Evolutionary conservation across 2,797 vertebrate species (phyloP).

Genomic region (Rhincodon typus): DNA sequence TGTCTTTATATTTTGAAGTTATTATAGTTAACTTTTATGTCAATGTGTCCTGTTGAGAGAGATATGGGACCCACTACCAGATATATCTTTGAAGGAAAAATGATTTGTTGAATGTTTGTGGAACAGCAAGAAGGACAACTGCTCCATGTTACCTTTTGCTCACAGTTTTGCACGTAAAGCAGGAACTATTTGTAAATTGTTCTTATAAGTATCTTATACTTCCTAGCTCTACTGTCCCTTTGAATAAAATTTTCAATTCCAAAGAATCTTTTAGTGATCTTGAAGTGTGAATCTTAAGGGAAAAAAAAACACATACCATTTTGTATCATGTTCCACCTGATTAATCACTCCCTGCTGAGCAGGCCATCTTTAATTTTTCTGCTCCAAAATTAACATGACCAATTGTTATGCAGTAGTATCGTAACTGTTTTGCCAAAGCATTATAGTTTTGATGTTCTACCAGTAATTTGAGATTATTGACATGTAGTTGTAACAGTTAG

Average conservation of each 20-base stretch:
- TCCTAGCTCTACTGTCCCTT: neutral
- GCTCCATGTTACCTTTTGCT: neutral
- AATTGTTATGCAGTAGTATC: neutral
- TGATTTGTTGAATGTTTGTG: neutral
- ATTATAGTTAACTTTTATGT: neutral
- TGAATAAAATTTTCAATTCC: neutral
- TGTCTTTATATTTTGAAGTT: neutral
- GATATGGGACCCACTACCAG: neutral
- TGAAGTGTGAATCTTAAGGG: neutral
- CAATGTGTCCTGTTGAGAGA: neutral
- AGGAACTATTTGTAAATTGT: neutral
- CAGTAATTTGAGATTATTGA: neutral
- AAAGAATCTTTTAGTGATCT: neutral
- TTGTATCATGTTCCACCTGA: neutral
- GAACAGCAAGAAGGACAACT: neutral
- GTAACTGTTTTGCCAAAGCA: neutral
- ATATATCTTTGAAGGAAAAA: conserved; percentile 8
- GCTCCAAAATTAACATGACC: neutral
- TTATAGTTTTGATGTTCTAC: neutral
- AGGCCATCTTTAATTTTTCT: neutral
- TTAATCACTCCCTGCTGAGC: neutral
- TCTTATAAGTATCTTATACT: neutral
- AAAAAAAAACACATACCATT: neutral
- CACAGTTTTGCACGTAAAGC: neutral
- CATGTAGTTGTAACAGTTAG: neutral